Conservation (phyloP, 2,888 invertebrate species). For the Apamea anceps region DNA sequence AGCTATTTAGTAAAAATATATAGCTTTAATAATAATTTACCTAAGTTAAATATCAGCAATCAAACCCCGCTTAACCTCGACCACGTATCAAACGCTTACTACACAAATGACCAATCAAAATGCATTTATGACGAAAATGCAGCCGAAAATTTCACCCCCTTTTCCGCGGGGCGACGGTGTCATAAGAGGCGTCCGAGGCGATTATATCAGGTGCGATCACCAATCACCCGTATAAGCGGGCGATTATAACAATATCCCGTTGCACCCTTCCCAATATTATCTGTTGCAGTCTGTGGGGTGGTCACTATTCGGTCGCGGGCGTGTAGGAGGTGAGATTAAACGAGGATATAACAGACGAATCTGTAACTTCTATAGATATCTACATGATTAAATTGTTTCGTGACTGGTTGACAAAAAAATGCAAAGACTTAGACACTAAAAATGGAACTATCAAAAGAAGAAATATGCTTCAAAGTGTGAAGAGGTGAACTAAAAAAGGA, state of each 20-base stretch:
- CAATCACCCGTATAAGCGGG: conserved; percentile 51
- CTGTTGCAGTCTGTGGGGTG: conserved; percentile 41
- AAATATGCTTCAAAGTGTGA: neutral
- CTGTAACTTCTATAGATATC: neutral
- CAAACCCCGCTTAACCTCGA: neutral
- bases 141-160: conserved; percentile 15
- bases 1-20: neutral
- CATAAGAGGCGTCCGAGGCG: conserved; percentile 39
- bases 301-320: conserved; percentile 20
- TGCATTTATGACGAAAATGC: conserved; percentile 29
- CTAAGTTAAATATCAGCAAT: neutral
- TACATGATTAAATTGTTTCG: neutral
- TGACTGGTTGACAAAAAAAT: neutral
- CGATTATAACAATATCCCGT: conserved; percentile 50
- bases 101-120: conserved; percentile 8
- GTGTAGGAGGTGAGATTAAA: conserved; percentile 24
- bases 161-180: conserved; percentile 18
- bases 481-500: neutral
- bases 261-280: conserved; percentile 42
- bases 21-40: neutral
- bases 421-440: neutral
- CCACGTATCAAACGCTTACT: neutral
- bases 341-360: conserved; percentile 15
- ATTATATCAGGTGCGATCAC: conserved; percentile 56
- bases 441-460: neutral